Evolutionary conservation across 2,113 vertebrate genomes (phyloP).

Genomic region (Andinoacara biseriatus): DNA sequence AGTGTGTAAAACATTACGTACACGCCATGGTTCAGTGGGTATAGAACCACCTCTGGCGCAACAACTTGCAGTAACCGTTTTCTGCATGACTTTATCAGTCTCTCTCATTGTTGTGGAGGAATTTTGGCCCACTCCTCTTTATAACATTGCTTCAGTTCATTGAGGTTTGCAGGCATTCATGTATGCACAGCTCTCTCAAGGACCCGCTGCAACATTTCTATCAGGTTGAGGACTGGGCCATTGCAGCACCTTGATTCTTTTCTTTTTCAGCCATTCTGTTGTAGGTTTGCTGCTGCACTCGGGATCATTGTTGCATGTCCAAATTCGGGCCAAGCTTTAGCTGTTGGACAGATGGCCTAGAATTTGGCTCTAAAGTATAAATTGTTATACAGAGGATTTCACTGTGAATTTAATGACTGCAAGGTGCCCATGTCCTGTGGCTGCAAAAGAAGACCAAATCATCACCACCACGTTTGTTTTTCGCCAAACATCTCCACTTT

Average conservation of each 20-base stretch:
- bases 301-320: background rate
- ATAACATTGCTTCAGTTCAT: background rate
- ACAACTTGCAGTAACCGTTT: background rate
- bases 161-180: background rate
- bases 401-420: background rate
- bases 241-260: background rate
- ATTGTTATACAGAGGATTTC: background rate
- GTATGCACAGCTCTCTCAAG: too few relatives aligned
- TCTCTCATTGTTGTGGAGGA: background rate
- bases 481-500: background rate
- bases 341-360: background rate
- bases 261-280: background rate
- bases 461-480: background rate
- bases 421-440: background rate
- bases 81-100: background rate
- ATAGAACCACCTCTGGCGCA: background rate
- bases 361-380: background rate
- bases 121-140: background rate
- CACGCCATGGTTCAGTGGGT: background rate
- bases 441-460: background rate
- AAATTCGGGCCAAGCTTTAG: background rate
- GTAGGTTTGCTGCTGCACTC: background rate
- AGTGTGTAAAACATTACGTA: background rate
- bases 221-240: background rate
- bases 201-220: background rate